A percentile compares a stretch with the other conserved stretches of the same genome.
Evolutionary conservation across 92 coral and sea anemone species (phyloP).

Genomic region (Hydrozoanthus gracilis): DNA sequence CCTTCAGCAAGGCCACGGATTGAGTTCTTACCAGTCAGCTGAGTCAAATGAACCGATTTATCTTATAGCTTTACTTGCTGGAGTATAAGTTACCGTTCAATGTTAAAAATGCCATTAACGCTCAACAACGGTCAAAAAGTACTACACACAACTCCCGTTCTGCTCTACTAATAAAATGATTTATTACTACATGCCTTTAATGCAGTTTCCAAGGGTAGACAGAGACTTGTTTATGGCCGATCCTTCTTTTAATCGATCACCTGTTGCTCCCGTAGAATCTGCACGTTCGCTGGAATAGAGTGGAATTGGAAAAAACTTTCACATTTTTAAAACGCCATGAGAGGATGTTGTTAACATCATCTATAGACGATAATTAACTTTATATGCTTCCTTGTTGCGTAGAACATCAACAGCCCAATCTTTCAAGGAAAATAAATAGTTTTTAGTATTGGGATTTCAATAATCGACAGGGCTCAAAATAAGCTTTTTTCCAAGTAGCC

Average conservation of each 20-base stretch:
- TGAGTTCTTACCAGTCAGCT: no score
- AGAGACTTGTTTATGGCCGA: slow-evolving; percentile 91
- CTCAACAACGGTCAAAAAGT: neutral
- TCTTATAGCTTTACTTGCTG: no score
- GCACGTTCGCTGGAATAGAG: slow-evolving; percentile 78
- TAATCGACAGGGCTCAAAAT: no score
- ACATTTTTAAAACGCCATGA: neutral
- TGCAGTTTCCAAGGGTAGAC: slow-evolving; percentile 91
- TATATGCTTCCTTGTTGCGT: neutral
- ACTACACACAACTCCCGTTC: neutral
- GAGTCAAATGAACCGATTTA: no score
- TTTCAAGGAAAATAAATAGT: no score
- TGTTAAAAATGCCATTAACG: neutral
- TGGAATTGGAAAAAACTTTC: neutral
- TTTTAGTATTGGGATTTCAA: no score
- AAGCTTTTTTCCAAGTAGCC: no score
- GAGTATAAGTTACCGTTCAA: no score
- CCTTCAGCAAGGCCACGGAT: no score
- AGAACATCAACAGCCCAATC: no score
- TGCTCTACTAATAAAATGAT: no score
- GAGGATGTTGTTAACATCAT: no score
- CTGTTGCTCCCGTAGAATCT: slow-evolving; percentile 96
- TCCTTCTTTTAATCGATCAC: slow-evolving; percentile 93
- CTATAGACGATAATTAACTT: neutral
- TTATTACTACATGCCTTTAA: slow-evolving; percentile 67